Conservation (phyloP, 2,113 vertebrate species). For the Siniperca chuatsi region DNA sequence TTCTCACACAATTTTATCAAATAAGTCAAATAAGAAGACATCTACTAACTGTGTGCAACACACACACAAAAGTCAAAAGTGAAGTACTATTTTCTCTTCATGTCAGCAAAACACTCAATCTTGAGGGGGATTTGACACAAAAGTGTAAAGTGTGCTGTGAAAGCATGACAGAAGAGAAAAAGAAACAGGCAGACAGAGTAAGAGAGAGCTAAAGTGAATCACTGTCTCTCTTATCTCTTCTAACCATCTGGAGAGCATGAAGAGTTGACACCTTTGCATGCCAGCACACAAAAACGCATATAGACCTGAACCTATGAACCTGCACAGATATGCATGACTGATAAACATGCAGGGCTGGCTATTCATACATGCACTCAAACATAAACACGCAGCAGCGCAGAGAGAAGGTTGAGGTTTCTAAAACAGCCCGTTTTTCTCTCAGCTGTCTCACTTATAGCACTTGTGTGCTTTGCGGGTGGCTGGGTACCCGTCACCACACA, state of each 20-base stretch:
- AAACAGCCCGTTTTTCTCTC: slow-evolving; percentile 21
- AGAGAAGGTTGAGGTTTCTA: neutral
- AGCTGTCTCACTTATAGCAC: slow-evolving; percentile 19
- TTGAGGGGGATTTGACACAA: neutral
- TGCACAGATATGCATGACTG: slow-evolving; percentile 12
- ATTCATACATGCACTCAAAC: neutral
- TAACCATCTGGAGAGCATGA: neutral
- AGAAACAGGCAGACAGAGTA: neutral
- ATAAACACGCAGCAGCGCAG: neutral
- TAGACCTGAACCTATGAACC: neutral
- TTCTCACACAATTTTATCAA: neutral
- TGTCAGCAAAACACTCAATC: neutral
- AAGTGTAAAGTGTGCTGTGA: neutral
- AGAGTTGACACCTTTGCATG: neutral
- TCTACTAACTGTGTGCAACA: too few relatives aligned
- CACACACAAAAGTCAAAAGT: neutral
- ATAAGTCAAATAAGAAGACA: neutral
- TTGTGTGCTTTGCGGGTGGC: slow-evolving; percentile 11
- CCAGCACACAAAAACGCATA: neutral
- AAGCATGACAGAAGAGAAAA: neutral
- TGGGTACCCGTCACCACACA: slow-evolving; percentile 18
- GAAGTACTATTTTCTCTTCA: neutral
- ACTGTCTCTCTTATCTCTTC: neutral
- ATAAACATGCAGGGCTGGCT: neutral
- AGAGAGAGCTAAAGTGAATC: neutral